Conservation (phyloP, 2,113 vertebrate genomes). For the Mobula hypostoma region DNA sequence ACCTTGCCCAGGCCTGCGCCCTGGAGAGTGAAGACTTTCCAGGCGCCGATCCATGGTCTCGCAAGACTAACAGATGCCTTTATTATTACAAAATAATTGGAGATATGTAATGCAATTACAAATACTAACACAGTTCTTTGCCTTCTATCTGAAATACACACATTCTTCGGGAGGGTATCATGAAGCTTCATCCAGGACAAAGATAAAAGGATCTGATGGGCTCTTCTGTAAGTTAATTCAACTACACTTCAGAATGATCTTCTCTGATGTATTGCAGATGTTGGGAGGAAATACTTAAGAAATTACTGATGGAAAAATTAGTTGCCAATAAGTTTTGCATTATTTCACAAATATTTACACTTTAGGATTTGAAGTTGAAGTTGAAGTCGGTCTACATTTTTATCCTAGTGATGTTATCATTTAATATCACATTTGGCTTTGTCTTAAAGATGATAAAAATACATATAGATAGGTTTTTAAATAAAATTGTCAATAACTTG, state of each 20-base stretch:
- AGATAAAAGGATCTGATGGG: not conserved
- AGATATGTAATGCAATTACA: not conserved
- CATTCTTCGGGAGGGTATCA: not conserved
- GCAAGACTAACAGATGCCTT: too few species aligned
- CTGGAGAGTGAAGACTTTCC: too few species aligned
- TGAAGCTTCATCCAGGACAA: not conserved
- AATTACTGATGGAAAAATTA: slow-evolving; percentile 27
- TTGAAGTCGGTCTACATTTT: not conserved
- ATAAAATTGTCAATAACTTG: not conserved
- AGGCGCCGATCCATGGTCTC: too few species aligned
- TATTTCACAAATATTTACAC: slow-evolving; percentile 8
- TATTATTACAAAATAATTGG: too few species aligned
- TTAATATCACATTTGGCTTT: not conserved
- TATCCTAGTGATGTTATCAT: not conserved
- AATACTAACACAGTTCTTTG: not conserved
- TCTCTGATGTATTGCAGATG: slow-evolving; percentile 32
- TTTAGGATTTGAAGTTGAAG: not conserved
- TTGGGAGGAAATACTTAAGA: slow-evolving; percentile 36
- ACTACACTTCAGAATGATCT: not conserved
- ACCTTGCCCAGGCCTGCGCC: too few species aligned
- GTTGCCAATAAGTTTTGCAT: slow-evolving; percentile 3
- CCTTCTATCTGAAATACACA: not conserved
- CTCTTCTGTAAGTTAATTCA: slow-evolving; percentile 19
- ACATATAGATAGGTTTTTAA: not conserved
- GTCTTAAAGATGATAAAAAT: not conserved